Evolutionary conservation across 2,888 invertebrate genomes (phyloP).

Genomic region (Osedax frankpressi): DNA sequence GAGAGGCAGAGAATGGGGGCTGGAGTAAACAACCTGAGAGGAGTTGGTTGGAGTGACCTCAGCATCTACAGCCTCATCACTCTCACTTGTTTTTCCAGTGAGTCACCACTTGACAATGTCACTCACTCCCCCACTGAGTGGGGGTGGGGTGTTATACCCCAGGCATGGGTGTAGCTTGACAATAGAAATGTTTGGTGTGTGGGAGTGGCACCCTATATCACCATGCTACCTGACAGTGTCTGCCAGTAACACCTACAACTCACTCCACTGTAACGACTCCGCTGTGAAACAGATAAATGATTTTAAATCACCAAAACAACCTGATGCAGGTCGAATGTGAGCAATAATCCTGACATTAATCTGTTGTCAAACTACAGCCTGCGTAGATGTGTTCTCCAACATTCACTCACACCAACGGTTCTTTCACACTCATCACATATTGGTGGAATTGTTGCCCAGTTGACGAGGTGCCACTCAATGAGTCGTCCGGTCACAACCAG

Average conservation of each 20-base stretch:
- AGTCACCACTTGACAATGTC: conserved; percentile 6
- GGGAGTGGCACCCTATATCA: not conserved
- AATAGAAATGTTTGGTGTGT: conserved; percentile 6
- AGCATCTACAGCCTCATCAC: not conserved
- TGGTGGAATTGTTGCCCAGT: conserved; percentile 2
- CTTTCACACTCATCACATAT: not conserved
- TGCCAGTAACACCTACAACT: not conserved
- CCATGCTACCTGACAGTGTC: not conserved
- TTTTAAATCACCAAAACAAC: not conserved
- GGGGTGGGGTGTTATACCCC: conserved; percentile 2
- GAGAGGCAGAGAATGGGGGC: not conserved
- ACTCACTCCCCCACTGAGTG: not conserved
- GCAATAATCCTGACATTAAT: conserved; percentile 4
- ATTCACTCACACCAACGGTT: not conserved
- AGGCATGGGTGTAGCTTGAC: not conserved
- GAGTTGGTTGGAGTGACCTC: conserved; percentile 1
- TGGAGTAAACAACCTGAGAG: not conserved
- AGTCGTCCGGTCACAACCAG: not conserved
- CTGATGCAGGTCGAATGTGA: not conserved
- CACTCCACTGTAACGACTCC: not conserved
- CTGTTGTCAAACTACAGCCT: not conserved
- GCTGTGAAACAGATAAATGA: not conserved
- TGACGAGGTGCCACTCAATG: not conserved
- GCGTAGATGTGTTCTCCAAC: not conserved
- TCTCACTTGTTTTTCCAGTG: conserved; percentile 1